Evolutionary conservation across 1,140 invertebrate species (phyloP).

Genomic region (Pectinophora gossypiella): DNA sequence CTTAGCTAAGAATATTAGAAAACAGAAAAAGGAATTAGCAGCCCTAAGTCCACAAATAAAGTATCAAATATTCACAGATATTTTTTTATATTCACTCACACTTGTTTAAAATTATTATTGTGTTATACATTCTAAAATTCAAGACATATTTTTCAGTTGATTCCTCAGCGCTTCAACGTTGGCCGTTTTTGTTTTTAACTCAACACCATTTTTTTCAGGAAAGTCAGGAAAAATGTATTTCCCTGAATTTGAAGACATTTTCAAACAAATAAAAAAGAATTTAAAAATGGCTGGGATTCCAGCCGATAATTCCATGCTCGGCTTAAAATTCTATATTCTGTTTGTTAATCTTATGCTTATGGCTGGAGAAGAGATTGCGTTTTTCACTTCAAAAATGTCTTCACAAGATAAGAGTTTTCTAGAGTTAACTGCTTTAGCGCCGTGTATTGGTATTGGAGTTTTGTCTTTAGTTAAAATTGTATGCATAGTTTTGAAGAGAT

Average conservation of each 20-base stretch:
- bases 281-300: slow-evolving; percentile 19
- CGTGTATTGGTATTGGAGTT: slow-evolving; percentile 35
- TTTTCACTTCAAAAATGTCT: slow-evolving; percentile 35
- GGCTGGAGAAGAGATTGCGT: slow-evolving; percentile 25
- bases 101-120: no score
- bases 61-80: no score
- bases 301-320: not conserved
- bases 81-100: no score
- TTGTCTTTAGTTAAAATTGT: slow-evolving; percentile 41
- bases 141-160: no score
- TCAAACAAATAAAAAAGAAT: slow-evolving; percentile 40
- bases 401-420: slow-evolving; percentile 24
- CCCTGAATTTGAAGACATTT: slow-evolving; percentile 40
- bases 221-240: slow-evolving; percentile 44
- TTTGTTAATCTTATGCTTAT: slow-evolving; percentile 22
- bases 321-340: not conserved
- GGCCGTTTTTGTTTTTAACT: no score
- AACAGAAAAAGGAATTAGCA: no score
- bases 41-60: no score
- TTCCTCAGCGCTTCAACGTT: no score
- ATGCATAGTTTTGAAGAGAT: slow-evolving; percentile 25
- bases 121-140: no score
- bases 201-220: no score
- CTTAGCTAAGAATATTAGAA: no score
- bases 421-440: slow-evolving; percentile 39